Conservation (phyloP, 2,888 invertebrate species). For the Phalangium opilio region DNA sequence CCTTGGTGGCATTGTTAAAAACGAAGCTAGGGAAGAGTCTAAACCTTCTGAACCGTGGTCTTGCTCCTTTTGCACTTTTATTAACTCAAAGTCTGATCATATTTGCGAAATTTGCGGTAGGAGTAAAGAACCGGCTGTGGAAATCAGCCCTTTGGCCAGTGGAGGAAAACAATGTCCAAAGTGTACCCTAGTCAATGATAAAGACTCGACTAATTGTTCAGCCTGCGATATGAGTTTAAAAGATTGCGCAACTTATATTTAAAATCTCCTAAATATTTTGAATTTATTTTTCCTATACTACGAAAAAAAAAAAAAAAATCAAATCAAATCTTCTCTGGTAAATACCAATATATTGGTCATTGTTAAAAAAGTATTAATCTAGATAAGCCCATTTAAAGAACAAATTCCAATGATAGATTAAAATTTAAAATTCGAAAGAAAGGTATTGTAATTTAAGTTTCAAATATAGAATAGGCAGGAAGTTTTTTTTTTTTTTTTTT, state of each 20-base stretch:
- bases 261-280: not conserved
- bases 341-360: too few relatives aligned
- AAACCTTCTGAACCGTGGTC: constrained; percentile 39
- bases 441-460: too few relatives aligned
- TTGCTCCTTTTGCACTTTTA: constrained; percentile 53
- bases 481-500: too few relatives aligned
- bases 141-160: constrained; percentile 47
- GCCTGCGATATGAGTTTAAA: constrained; percentile 51
- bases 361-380: too few relatives aligned
- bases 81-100: constrained; percentile 39
- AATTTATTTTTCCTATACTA: too few relatives aligned
- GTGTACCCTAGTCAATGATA: constrained; percentile 58
- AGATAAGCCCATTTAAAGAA: too few relatives aligned
- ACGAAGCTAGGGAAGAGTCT: constrained; percentile 4
- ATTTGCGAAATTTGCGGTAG: constrained; percentile 65
- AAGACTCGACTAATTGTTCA: constrained; percentile 46
- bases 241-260: constrained; percentile 62
- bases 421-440: too few relatives aligned
- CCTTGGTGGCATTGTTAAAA: too few relatives aligned
- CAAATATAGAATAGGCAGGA: too few relatives aligned
- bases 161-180: constrained; percentile 57
- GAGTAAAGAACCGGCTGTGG: constrained; percentile 41
- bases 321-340: too few relatives aligned
- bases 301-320: too few relatives aligned
- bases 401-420: too few relatives aligned